Evolutionary conservation across 2,113 vertebrate genomes (phyloP).

Genomic region (Microcebus jonahi): DNA sequence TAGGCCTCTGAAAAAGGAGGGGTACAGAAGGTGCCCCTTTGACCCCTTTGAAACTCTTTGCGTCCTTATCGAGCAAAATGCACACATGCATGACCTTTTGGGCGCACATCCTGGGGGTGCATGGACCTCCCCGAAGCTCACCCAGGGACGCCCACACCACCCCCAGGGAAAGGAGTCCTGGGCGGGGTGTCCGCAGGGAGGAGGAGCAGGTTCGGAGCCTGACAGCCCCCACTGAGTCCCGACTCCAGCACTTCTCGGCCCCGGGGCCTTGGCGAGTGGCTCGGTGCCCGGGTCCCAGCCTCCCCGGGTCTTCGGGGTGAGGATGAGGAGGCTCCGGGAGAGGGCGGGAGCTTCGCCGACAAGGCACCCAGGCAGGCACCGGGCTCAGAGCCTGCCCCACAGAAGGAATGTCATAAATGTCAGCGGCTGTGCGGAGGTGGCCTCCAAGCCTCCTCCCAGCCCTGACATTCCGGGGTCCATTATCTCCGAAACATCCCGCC

Average conservation of each 20-base stretch:
- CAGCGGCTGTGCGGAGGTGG: neutral
- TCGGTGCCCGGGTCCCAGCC: neutral
- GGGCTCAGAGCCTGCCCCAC: neutral
- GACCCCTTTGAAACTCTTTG: neutral
- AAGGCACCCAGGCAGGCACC: rapidly evolving
- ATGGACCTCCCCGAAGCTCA: no score
- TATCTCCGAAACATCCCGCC: neutral
- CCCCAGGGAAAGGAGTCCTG: neutral
- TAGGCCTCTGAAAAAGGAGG: neutral
- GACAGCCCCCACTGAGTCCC: no score
- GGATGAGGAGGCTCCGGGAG: no score
- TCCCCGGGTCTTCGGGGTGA: no score
- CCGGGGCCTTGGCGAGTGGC: neutral
- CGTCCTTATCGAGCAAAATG: neutral
- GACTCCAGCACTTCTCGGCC: neutral
- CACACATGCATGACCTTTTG: rapidly evolving
- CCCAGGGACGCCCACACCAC: rapidly evolving
- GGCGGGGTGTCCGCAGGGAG: rapidly evolving
- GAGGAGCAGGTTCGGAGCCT: neutral
- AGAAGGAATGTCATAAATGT: rapidly evolving
- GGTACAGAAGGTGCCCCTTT: neutral
- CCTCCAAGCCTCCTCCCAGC: neutral
- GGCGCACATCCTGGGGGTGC: rapidly evolving
- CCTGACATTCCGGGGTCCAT: neutral
- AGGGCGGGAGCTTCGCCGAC: rapidly evolving